Base-by-base conservation (phyloP, 2,888 invertebrate species). In the Pseudococcus viburni region DNA sequence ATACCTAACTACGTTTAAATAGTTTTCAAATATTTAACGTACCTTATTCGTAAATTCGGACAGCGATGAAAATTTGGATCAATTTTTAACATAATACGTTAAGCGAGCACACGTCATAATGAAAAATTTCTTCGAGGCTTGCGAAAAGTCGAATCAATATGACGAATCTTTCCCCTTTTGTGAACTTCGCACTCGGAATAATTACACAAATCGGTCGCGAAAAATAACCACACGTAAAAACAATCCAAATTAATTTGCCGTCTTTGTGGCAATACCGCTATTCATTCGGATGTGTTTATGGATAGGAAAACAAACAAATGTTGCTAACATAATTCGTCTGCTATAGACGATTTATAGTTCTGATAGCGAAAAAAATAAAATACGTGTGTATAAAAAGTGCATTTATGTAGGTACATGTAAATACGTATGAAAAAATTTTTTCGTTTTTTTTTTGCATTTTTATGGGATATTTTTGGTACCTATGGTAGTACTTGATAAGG, bases 161-260 rank as follows among this genome's bases (percentile, higher is more conserved):
- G 22, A 22, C 22, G 64, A 64, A 22, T 64, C n/a, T 22, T 19
- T 19, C 11, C 64, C 64, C 64, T 22, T 22, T 22, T 22, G 64
- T 64, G 64, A 9, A 64, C 64, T 64, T 64, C 9, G 22, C 22
- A 1, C 64, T 22, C 9, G 9, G 9, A 64, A 59, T 22, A 59
- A 59, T 59, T 59, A 59, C 59, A 22, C 11, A 22, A 64, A 64
- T 64, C 19, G 12, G 22, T 2, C 19, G 64, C 19, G 22, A 64
- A 64, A 64, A 64, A 64, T 64, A 64, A 22, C 64, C n/a, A 11
- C 64, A 64, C 22, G 64, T 64, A 15, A 64, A 64, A 64, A 22
- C 64, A 64, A 22, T 64, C 11, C 5, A 64, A 64, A 64, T 64
- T 64, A 64, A 64, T 64, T 64, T 64, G 22, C 64, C 42, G 42